These are phyloP conservation scores for Neodon shergylaensis DNA, from an alignment of 2,113 vertebrate species.

Conservation along the genomic window DNA sequence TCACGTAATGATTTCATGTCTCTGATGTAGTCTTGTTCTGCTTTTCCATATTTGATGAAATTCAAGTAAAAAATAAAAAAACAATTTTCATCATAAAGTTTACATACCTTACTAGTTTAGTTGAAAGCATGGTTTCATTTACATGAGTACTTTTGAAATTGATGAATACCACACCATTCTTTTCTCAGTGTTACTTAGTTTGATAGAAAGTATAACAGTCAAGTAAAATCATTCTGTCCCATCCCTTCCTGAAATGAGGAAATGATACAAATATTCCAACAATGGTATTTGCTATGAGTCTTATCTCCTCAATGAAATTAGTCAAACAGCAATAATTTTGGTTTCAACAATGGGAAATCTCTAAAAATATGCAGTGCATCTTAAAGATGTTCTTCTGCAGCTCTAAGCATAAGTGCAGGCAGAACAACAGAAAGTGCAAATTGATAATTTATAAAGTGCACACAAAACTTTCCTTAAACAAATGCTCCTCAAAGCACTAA, in stretches of 20 bases:
- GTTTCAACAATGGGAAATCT: background rate
- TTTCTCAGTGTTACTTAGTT: background rate
- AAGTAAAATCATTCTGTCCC: background rate
- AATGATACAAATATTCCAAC: background rate
- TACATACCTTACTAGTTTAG: background rate
- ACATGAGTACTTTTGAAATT: background rate
- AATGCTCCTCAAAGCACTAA: background rate
- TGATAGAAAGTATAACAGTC: background rate
- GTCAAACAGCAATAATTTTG: background rate
- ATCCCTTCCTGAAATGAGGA: background rate
- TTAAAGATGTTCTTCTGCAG: background rate
- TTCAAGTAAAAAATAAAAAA: background rate
- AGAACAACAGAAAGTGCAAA: background rate
- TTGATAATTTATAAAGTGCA: background rate
- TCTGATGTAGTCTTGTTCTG: background rate
- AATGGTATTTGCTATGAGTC: background rate
- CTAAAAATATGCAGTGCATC: background rate
- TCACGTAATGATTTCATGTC: background rate
- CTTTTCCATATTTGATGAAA: background rate
- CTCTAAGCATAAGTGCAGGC: background rate
- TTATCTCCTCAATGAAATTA: constrained; percentile 39
- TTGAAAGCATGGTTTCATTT: background rate
- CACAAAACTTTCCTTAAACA: background rate
- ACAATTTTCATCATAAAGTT: background rate
- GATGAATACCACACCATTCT: background rate